Percentiles rank a stretch among this genome's conserved stretches.
These are phyloP conservation scores for Perccottus glenii DNA, from an alignment of 2,113 vertebrate species.

Conservation along the genomic window DNA sequence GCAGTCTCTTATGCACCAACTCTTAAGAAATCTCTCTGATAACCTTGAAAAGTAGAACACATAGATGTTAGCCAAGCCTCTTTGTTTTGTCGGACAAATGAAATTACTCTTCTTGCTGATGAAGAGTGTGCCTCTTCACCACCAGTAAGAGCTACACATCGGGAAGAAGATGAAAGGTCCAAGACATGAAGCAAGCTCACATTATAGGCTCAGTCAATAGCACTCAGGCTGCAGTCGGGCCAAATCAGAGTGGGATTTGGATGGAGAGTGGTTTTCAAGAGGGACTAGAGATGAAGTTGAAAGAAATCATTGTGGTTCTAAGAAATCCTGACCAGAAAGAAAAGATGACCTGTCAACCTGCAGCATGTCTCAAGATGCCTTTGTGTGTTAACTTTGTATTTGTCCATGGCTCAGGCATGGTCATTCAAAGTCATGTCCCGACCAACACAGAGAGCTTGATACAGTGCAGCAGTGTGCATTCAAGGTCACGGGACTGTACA, in stretches of 20 bases:
- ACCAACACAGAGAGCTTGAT: conserved; percentile 16
- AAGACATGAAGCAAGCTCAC: conserved; percentile 30
- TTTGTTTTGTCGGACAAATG: background rate
- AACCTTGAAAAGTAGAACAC: background rate
- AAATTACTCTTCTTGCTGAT: conserved; percentile 48
- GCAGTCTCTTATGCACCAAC: too few species aligned
- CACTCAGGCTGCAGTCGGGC: conserved; percentile 40
- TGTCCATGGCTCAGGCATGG: background rate
- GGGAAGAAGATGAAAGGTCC: conserved; percentile 57
- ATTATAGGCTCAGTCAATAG: conserved; percentile 51
- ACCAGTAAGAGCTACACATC: conserved; percentile 36
- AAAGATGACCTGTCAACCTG: conserved; percentile 19
- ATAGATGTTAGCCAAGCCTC: background rate
- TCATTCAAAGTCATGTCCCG: conserved; percentile 10
- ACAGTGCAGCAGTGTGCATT: conserved; percentile 5
- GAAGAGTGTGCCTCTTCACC: conserved; percentile 49
- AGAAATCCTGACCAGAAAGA: conserved; percentile 35
- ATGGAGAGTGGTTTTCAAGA: conserved; percentile 49
- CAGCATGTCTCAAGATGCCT: conserved; percentile 5
- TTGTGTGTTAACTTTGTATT: conserved; percentile 12
- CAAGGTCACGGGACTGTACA: conserved; percentile 24
- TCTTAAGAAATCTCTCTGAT: background rate
- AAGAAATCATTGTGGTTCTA: conserved; percentile 39
- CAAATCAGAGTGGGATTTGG: conserved; percentile 52
- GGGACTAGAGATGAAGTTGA: conserved; percentile 52